Percentiles rank a stretch among this genome's conserved stretches.
These are phyloP conservation scores for Scaptodrosophila lebanonensis DNA, from an alignment of 1,140 invertebrate species.

Conservation along the genomic window DNA sequence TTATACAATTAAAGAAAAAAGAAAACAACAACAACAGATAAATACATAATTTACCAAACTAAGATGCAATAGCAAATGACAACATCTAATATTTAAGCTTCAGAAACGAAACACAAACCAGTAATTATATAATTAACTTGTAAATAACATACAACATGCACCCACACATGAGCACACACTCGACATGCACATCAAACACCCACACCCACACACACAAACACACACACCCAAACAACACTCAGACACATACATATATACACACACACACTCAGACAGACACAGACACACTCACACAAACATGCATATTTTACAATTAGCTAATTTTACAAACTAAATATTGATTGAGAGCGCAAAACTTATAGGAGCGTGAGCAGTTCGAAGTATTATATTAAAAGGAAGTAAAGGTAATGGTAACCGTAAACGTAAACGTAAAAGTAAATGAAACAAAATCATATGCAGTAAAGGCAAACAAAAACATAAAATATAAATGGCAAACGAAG, in stretches of 20 bases:
- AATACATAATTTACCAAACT: constrained; percentile 35
- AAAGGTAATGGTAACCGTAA: constrained; percentile 44
- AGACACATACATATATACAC: constrained; percentile 12
- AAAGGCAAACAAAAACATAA: constrained; percentile 25
- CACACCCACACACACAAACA: constrained; percentile 5
- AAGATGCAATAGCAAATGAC: constrained; percentile 9
- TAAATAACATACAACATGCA: constrained; percentile 53
- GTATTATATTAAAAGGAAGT: constrained; percentile 37
- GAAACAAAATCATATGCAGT: constrained; percentile 53
- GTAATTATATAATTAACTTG: constrained; percentile 39
- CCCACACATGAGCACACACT: constrained; percentile 18
- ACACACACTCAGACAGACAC: constrained; percentile 10
- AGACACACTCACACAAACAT: constrained; percentile 21
- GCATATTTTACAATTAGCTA: constrained; percentile 68
- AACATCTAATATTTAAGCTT: neutral
- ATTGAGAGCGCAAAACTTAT: constrained; percentile 34
- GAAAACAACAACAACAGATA: constrained; percentile 36
- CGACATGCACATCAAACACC: neutral
- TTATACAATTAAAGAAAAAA: constrained; percentile 42
- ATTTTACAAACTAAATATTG: constrained; percentile 45
- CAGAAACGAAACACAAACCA: constrained; percentile 15
- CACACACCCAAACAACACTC: constrained; percentile 20
- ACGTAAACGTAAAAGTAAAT: constrained; percentile 20
- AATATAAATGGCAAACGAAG: neutral
- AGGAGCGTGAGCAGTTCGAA: constrained; percentile 51